Base-by-base conservation (phyloP, 2,113 vertebrate genomes). In the Neolamprologus toae region DNA sequence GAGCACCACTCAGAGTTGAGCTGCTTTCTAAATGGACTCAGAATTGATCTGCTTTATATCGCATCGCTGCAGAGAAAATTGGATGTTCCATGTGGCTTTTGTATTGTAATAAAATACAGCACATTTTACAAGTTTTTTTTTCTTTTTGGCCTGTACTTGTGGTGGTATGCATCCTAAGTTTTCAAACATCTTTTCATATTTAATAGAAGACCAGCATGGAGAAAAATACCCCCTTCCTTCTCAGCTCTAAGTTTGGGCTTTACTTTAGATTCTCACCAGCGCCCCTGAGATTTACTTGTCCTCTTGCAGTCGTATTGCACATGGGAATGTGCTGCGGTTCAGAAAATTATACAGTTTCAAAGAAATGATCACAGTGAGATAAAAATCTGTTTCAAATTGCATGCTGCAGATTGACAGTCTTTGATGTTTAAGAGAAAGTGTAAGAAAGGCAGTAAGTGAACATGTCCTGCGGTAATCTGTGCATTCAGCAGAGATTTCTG, bases 11-110 rank as follows among this genome's bases (percentile, higher is more conserved):
- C 89, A 28, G 90, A 85, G 71, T 80, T 3, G 86, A 85, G 88
- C 92, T 21, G 80, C 90, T 89, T 68, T 51, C 47, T 61, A 93
- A 93, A 95, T 94, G 88, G 94, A 94, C 92, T 89, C 76, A 47
- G 89, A 93, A 94, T 93, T 80, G 92, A 93, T 95, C 90, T 42
- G 85, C 83, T 86, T 78, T 42, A n/a, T n/a, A 33, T 90, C n/a
- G 23, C 90, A 28, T 80, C 84, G 21, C 79, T 45, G 81, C 83
- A 57, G 84, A 87, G 49, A 92, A 89, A 91, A 94, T 91, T 84
- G 84, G 92, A 92, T 84, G 51, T 35, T 76, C 45, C 33, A 53
- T 82, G 78, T 37, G 59, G 86, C 53, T 87, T 76, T 86, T 80
- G 57, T 80, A 90, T 88, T 87, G 83, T 93, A 94, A 94, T 93